Percentiles rank a stretch among this genome's conserved stretches.
These are phyloP conservation scores for Chlorops oryzae DNA, from an alignment of 1,140 invertebrate species.

Conservation along the genomic window DNA sequence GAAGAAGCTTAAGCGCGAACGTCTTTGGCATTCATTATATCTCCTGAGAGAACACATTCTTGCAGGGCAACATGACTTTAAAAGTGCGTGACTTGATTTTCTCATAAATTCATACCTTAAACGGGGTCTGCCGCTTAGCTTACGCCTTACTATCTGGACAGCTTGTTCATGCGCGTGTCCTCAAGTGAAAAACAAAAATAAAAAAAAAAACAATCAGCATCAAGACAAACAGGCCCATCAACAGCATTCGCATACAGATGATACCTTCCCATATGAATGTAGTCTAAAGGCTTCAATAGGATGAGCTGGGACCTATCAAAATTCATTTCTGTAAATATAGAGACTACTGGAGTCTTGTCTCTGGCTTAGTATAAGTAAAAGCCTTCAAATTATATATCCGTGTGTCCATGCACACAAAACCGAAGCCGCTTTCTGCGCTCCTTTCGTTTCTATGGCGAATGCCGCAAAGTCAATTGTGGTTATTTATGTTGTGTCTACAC, in stretches of 20 bases:
- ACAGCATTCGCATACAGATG: background rate
- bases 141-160: background rate
- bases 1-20: too few relatives aligned
- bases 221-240: background rate
- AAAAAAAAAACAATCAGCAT: background rate
- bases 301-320: background rate
- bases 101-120: constrained; percentile 5
- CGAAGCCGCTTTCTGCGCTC: background rate
- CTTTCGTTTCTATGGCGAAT: background rate
- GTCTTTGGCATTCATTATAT: too few relatives aligned
- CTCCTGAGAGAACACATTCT: too few relatives aligned
- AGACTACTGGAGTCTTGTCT: too few relatives aligned
- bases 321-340: too few relatives aligned
- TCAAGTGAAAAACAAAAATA: background rate
- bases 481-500: constrained; percentile 9
- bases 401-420: background rate
- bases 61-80: constrained; percentile 17
- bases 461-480: background rate
- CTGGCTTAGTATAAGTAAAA: too few relatives aligned
- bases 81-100: constrained; percentile 17
- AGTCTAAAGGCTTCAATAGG: background rate
- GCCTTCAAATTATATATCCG: background rate
- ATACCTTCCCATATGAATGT: background rate
- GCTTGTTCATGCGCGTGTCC: background rate
- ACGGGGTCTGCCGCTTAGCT: background rate